phyloP scores from a whole-genome alignment of 2,113 vertebrate genomes.

The Collichthys lucidus region DNA sequence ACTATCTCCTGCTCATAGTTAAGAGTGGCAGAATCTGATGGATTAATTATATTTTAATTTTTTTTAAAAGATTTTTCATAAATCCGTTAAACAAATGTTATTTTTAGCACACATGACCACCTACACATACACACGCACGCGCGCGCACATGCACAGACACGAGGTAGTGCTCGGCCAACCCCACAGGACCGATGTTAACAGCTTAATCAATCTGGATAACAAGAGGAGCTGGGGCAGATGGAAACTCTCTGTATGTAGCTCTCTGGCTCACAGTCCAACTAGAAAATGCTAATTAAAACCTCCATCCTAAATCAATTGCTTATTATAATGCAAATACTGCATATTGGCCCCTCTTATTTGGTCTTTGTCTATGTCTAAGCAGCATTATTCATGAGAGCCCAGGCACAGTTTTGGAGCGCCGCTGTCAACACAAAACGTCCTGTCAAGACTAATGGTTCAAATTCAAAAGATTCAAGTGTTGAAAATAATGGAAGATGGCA shows the following conservation, averaged over 20 bases:
- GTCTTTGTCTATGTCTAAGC: conserved; percentile 60
- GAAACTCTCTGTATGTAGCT: conserved; percentile 61
- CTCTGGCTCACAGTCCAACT: conserved; percentile 45
- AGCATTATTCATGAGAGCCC: conserved; percentile 63
- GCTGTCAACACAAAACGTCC: conserved; percentile 54
- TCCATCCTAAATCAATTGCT: conserved; percentile 75
- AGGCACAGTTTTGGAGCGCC: conserved; percentile 36
- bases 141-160: conserved; percentile 22
- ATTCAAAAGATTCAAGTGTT: conserved; percentile 52
- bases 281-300: conserved; percentile 77
- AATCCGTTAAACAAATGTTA: conserved; percentile 35
- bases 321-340: conserved; percentile 78
- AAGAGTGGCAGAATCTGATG: conserved; percentile 35
- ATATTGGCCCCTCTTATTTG: conserved; percentile 65
- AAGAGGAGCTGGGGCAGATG: conserved; percentile 60
- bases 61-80: conserved; percentile 29
- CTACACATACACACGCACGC: conserved; percentile 5
- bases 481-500: conserved; percentile 56
- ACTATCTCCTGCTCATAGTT: conserved; percentile 40
- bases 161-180: conserved; percentile 40
- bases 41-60: conserved; percentile 44
- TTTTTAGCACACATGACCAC: conserved; percentile 43
- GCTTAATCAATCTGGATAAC: conserved; percentile 78
- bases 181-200: conserved; percentile 65
- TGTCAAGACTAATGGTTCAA: conserved; percentile 48